Evolutionary conservation across 2,113 vertebrate species (phyloP).

Genomic region (Nettapus auritus): DNA sequence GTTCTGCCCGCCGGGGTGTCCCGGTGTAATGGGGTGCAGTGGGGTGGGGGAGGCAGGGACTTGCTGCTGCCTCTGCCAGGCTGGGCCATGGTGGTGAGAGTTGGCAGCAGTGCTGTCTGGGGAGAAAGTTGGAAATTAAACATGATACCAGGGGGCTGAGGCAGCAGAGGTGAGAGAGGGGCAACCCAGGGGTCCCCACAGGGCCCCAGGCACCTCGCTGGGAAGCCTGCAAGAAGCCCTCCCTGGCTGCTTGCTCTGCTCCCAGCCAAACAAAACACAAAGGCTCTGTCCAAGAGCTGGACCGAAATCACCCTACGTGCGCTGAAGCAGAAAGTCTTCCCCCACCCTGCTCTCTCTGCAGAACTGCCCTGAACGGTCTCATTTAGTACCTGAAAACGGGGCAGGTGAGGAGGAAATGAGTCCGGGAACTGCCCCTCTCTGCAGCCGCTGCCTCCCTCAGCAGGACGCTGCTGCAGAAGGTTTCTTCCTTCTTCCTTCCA

Average conservation of each 20-base stretch:
- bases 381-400: fast-evolving
- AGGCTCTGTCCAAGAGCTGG: background rate
- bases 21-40: fast-evolving
- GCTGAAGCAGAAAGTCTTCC: background rate
- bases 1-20: fast-evolving
- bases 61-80: background rate
- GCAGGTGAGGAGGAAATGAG: background rate
- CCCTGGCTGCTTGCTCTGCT: background rate
- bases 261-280: background rate
- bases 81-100: background rate
- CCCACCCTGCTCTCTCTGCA: background rate
- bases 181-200: background rate
- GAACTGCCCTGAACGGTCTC: background rate
- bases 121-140: conserved; percentile 23
- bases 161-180: fast-evolving
- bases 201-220: fast-evolving
- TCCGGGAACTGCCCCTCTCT: background rate
- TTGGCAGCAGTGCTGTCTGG: fast-evolving
- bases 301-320: fast-evolving
- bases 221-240: background rate
- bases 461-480: background rate
- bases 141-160: fast-evolving
- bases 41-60: fast-evolving
- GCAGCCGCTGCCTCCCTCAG: background rate
- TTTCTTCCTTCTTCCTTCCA: background rate